Base-by-base conservation (phyloP, 2,888 invertebrate species). In the Pemphredon lugubris region DNA sequence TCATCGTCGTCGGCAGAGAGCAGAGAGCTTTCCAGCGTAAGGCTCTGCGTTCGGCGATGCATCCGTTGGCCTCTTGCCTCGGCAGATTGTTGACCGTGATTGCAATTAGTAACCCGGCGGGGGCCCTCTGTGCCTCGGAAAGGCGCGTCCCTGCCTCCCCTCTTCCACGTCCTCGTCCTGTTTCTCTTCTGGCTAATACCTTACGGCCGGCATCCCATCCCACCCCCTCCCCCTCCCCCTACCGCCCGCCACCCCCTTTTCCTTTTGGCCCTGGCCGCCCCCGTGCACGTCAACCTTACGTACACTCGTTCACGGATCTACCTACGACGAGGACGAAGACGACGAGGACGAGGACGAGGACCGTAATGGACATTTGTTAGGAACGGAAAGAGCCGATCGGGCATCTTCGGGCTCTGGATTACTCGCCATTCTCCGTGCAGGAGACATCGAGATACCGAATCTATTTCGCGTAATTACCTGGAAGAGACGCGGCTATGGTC, bases 101-200 rank as follows among this genome's bases (percentile, higher is more conserved):
- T 85, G 86, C 86, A 86, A 86, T 86, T 86, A 86, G 86, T 81
- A 80, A 81, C 83, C 72, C 82, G 79, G 78, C 85, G 82, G 83
- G 80, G 73, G 75, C 81, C 77, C 74, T 77, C 58, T 75, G 72
- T 81, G 80, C 82, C 72, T 79, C 42, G 61, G 71, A 75, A 66
- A 70, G 80, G 55, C 64, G 61, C 68, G 51, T 54, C 65, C 53
- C 63, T 32, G 40, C 40, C 21, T 44, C 67, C 21, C 66, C 21
- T 67, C 48, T 34, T 39, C 48, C 47, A 39, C 3, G 39, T 23
- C 51, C 44, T 40, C 37, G 5, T 58, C 51, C 53, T 64, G 58
- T 23, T 48, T 47, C 64, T 63, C 58, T 37, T 44, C 58, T 47
- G 58, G 70, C 78, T 76, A 79, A 76, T 79, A 73, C 61, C 60